Base-by-base conservation (phyloP, 2,113 vertebrate genomes). In the Chionomys nivalis region DNA sequence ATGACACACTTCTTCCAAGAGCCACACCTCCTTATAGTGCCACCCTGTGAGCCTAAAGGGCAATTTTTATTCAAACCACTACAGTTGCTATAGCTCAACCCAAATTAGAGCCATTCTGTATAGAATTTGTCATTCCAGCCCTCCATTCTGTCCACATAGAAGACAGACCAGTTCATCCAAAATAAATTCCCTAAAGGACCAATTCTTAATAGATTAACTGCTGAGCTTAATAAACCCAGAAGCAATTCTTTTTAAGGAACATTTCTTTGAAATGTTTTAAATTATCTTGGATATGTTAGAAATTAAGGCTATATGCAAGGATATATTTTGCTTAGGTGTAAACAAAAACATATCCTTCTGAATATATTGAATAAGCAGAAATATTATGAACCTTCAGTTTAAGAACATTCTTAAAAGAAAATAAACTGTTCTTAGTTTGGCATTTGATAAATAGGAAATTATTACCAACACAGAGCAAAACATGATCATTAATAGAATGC, bases 381-480 rank as follows among this genome's bases (percentile, higher is more conserved):
- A 39, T 92, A 77, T 65, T 65, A 93, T 23, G 72, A 39, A 77
- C 1, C 21, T 72, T 39, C 68, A 72, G 19, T 61, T 87, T 52
- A 91, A 33, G 4, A 79, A 68, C 12, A 89, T 73, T 76, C 13
- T 92, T 26, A 66, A 78, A 91, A 90, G 76, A 95, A 95, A 92
- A 63, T n/a, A 17, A 68, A 85, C 78, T 70, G 26, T 75, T 21
- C 28, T 23, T 68, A 44, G 12, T 92, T 87, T n/a, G n/a, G 58
- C 9, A 92, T 92, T 96, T 63, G 88, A 75, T 94, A 83, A 92
- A 63, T n/a, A 92, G 23, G 92, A 47, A 2, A 77, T 73, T 79
- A 88, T 58, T 85, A 94, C 79, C 93, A 96, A 65, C 82, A 82
- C 0, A 66, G 11, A 76, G 31, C 52, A 73, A 94, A 97, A 47